phyloP scores from a whole-genome alignment of 2,113 vertebrate genomes.

The Ptychochromis oligacanthus region DNA sequence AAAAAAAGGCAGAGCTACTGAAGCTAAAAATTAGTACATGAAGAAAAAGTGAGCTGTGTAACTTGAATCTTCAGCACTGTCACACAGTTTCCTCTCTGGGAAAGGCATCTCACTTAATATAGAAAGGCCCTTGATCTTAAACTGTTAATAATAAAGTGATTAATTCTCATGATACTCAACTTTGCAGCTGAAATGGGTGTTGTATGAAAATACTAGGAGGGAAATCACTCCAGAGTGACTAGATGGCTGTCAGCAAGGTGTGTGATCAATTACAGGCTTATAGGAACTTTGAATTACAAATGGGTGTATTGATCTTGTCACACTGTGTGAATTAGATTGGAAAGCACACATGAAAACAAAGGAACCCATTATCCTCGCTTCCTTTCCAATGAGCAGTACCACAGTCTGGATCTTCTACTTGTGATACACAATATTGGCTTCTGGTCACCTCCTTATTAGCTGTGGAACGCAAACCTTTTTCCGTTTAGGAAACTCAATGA shows the following conservation, averaged over 20 bases:
- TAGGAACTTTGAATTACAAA: neutral
- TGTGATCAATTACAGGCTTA: conserved; percentile 14
- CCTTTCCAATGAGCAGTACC: neutral
- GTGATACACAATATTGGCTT: neutral
- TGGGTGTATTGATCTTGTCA: neutral
- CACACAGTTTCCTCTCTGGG: neutral
- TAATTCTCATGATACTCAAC: conserved; percentile 21
- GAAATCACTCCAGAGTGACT: neutral
- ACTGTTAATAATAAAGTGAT: conserved; percentile 36
- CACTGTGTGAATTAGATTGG: neutral
- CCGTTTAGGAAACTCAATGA: neutral
- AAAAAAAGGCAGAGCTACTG: neutral
- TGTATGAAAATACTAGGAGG: conserved; percentile 6
- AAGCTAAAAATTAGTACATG: conserved; percentile 6
- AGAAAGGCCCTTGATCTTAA: conserved; percentile 24
- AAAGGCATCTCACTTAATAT: conserved; percentile 14
- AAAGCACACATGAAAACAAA: neutral
- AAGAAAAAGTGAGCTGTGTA: conserved; percentile 11
- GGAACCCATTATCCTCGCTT: neutral
- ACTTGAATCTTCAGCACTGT: conserved; percentile 1
- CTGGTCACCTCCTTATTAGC: neutral
- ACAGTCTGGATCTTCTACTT: neutral
- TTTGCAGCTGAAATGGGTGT: conserved; percentile 10
- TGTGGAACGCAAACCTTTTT: neutral
- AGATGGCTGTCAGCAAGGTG: conserved; percentile 17